phyloP scores from a whole-genome alignment of 2,113 vertebrate species.

The Heteronetta atricapilla region DNA sequence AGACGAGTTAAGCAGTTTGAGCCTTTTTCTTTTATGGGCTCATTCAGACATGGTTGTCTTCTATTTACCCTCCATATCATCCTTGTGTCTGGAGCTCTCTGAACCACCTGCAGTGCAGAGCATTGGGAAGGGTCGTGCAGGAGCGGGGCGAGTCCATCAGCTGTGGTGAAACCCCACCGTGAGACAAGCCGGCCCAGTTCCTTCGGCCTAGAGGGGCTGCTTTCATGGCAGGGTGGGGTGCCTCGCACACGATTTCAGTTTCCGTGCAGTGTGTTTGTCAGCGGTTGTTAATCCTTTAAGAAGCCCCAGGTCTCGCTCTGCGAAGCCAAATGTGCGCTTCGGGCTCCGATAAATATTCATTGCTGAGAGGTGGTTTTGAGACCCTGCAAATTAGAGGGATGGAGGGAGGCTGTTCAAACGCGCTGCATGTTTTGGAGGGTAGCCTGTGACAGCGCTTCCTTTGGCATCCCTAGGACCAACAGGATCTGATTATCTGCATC shows the following conservation, averaged over 20 bases:
- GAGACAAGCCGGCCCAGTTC: not conserved
- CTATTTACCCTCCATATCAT: not conserved
- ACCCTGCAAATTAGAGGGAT: not conserved
- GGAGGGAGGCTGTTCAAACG: not conserved
- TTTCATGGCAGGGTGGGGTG: rapidly evolving
- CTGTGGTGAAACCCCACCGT: not conserved
- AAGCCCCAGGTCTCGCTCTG: not conserved
- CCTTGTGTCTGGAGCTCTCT: not conserved
- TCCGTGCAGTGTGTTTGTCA: not conserved
- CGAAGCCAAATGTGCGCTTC: not conserved
- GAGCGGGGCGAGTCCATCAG: not conserved
- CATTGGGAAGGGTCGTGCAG: not conserved
- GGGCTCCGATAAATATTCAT: not conserved
- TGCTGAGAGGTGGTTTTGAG: not conserved
- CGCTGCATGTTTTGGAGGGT: not conserved
- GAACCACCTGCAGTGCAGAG: not conserved
- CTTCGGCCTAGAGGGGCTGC: not conserved
- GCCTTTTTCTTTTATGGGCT: not conserved
- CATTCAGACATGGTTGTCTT: not conserved
- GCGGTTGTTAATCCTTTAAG: not conserved
- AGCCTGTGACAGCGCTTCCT: not conserved
- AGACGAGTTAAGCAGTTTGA: not conserved
- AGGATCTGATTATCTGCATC: not conserved
- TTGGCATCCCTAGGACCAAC: not conserved
- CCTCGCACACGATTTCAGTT: not conserved